phyloP scores from a whole-genome alignment of 2,113 vertebrate species.

The Mus spicilegus region DNA sequence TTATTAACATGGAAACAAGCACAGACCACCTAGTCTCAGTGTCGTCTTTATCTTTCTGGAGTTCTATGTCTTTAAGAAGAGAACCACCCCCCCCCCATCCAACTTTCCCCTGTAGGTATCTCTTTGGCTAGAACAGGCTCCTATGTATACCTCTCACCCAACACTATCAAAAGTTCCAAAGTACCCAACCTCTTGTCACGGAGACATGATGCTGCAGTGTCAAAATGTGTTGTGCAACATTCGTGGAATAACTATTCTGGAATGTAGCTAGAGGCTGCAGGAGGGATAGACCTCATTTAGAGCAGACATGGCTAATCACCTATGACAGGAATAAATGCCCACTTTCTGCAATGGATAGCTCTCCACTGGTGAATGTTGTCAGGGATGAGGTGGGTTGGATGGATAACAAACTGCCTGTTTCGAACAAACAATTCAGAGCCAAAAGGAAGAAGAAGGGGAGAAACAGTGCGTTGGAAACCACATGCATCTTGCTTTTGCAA shows the following conservation, averaged over 20 bases:
- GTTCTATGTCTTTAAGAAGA: not conserved
- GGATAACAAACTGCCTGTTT: not conserved
- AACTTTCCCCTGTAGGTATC: too few species aligned
- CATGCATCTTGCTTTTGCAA: slow-evolving; percentile 43
- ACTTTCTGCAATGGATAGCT: not conserved
- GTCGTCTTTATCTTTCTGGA: not conserved
- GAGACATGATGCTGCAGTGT: not conserved
- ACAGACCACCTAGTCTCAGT: not conserved
- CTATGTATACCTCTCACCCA: not conserved
- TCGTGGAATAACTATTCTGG: not conserved
- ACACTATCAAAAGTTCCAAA: not conserved
- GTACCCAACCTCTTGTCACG: not conserved
- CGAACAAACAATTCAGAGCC: not conserved
- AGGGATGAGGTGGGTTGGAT: not conserved
- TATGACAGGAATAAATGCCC: not conserved
- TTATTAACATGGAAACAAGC: not conserved
- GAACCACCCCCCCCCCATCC: not conserved
- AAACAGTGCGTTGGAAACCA: slow-evolving; percentile 13
- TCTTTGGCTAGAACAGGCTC: not conserved
- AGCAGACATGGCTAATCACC: not conserved
- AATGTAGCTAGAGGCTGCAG: not conserved
- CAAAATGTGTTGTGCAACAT: not conserved
- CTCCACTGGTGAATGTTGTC: not conserved
- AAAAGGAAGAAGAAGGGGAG: slow-evolving; percentile 20
- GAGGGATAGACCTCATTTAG: not conserved